Conservation (phyloP, 1,140 invertebrate genomes). For the Plutomurus gul region DNA sequence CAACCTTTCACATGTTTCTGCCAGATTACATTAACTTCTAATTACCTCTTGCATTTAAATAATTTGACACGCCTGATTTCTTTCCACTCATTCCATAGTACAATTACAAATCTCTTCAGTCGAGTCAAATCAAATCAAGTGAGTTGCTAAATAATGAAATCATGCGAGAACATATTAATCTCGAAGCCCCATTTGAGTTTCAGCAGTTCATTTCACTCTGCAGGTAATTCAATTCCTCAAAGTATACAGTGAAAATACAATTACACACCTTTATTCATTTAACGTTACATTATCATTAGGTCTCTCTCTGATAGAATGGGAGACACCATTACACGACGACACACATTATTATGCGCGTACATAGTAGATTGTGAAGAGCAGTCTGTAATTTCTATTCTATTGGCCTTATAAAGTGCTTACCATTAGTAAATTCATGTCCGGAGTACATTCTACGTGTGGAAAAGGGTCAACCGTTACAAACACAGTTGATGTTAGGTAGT, state of each 20-base stretch:
- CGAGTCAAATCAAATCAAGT: neutral
- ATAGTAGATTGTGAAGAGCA: too few species aligned
- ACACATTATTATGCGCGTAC: too few species aligned
- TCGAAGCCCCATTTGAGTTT: neutral
- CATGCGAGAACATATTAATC: conserved; percentile 24
- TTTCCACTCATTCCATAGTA: neutral
- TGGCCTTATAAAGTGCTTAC: too few species aligned
- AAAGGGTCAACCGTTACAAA: conserved; percentile 23
- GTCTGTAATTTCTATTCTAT: too few species aligned
- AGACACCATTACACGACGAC: too few species aligned
- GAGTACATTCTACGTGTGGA: too few species aligned
- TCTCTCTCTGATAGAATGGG: too few species aligned
- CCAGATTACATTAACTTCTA: conserved; percentile 33
- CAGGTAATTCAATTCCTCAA: neutral
- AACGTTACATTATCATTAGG: neutral
- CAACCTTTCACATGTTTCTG: conserved; percentile 28
- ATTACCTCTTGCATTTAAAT: conserved; percentile 34
- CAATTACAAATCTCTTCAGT: too few species aligned
- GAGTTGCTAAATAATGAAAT: conserved; percentile 22
- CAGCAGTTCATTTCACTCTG: neutral
- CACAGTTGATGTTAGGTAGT: neutral
- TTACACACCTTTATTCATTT: neutral
- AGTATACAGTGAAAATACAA: neutral
- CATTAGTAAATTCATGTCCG: conserved; percentile 23
- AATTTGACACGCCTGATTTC: conserved; percentile 31